These are phyloP conservation scores for Machaerirhynchus nigripectus DNA, from an alignment of 2,113 vertebrate species.

Conservation along the genomic window DNA sequence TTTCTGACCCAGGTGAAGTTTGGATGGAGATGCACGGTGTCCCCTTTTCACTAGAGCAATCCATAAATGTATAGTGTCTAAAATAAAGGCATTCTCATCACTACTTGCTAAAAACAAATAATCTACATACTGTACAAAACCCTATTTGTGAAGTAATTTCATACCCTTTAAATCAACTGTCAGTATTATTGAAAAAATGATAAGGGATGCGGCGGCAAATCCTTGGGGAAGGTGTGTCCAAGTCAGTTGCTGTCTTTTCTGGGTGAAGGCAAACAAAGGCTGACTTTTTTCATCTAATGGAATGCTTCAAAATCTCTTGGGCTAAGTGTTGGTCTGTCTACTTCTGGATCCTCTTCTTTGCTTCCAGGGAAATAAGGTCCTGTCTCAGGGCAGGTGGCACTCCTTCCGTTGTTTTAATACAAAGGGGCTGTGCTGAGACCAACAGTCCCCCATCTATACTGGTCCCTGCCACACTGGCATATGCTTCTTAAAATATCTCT, in stretches of 20 bases:
- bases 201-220: too few species aligned
- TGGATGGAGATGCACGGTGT: too few species aligned
- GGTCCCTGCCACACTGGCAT: neutral
- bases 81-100: too few species aligned
- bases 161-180: too few species aligned
- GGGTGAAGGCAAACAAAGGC: neutral
- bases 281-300: neutral
- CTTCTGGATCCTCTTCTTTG: neutral
- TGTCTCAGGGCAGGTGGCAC: neutral
- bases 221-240: too few species aligned
- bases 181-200: too few species aligned
- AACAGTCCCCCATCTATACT: neutral
- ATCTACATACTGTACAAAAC: too few species aligned
- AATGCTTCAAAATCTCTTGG: neutral
- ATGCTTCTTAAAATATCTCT: neutral
- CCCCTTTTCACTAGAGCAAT: too few species aligned
- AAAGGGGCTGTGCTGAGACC: neutral
- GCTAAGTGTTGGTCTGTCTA: neutral
- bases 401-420: neutral
- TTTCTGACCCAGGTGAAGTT: too few species aligned
- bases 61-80: too few species aligned
- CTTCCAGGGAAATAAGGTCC: neutral
- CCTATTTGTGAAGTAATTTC: too few species aligned
- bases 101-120: too few species aligned
- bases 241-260: neutral